Evolutionary conservation across 2,797 vertebrate species (phyloP), one percentile per base, ranked within the genome.

Genomic region (Gastrophryne carolinensis): DNA sequence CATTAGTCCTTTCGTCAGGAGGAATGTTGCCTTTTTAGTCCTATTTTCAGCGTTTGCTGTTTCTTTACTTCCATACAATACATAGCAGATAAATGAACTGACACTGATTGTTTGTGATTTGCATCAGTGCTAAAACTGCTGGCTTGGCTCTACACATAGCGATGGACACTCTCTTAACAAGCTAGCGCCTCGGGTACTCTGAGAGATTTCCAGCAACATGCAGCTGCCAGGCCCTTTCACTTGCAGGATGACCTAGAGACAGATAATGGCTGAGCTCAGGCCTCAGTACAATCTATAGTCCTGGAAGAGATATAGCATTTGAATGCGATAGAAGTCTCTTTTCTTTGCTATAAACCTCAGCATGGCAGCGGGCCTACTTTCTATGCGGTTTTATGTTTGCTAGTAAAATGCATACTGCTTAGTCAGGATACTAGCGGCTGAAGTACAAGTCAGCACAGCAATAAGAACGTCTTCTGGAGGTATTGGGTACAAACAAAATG

Each of bases 71-170:
- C 3, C 27, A 44, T 63, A 4, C 27, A 67, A 32, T 39, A 19
- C 53, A 56, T 50, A 70, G 58, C 49, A 70, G 54, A 70, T 63
- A 77, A 44, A 53, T 63, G 29, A 27, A 15, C 21, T 77, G 75
- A 77, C 67, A 57, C 60, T 71, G 67, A 77, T 77, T 65, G 60
- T 65, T 77, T 77, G 49, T 77, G 74, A 77, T 77, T 77, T 63
- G 29, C 52, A 77, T 71, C 52, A 34, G 32, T 77, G 75, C 75
- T 77, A 67, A 77, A 50, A 56, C 67, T 77, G 75, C 75, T 77
- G 49, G 65, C 65, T 72, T 77, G 35, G 27, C 60, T 71, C 39
- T 39, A 37, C 23, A 77, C 50, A 49, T 67, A 72, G 27, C 58
- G 75, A 72, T 34, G 52, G 75, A 37, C 67, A 54, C 56, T 58